Evolutionary conservation across 2,113 vertebrate species (phyloP).

Genomic region (Phodopus roborovskii): DNA sequence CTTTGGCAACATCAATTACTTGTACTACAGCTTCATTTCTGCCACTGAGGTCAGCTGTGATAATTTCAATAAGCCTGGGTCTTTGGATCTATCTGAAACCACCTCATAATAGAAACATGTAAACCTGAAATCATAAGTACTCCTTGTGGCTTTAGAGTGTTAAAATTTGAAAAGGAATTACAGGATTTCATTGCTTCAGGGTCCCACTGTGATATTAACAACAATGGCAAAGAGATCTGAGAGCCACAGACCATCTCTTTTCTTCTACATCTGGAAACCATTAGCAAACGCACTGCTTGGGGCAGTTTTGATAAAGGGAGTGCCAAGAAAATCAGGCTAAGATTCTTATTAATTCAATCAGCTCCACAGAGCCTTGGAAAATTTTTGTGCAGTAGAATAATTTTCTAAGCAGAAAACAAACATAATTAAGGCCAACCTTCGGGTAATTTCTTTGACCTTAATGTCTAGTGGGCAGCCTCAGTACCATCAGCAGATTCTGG

Average conservation of each 20-base stretch:
- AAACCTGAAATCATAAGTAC: neutral
- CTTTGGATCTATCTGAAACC: neutral
- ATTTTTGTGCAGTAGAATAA: neutral
- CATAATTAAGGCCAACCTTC: neutral
- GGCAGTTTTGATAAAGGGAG: neutral
- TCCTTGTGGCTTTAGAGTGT: neutral
- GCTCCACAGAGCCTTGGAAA: neutral
- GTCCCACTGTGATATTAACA: neutral
- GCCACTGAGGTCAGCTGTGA: neutral
- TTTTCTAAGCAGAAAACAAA: slow-evolving; percentile 32
- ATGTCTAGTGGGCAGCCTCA: neutral
- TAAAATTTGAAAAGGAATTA: neutral
- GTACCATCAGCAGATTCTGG: neutral
- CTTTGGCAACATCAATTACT: neutral
- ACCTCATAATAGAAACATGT: neutral
- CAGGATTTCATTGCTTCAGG: neutral
- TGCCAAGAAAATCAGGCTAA: neutral
- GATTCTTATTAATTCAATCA: neutral
- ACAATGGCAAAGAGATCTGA: neutral
- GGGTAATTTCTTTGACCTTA: neutral
- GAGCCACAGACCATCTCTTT: neutral
- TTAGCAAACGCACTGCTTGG: neutral
- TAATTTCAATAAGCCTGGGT: neutral
- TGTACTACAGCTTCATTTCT: neutral
- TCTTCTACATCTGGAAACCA: neutral